Base-by-base conservation (phyloP, 2,797 vertebrate genomes). In the Kryptolebias ocellatus region DNA sequence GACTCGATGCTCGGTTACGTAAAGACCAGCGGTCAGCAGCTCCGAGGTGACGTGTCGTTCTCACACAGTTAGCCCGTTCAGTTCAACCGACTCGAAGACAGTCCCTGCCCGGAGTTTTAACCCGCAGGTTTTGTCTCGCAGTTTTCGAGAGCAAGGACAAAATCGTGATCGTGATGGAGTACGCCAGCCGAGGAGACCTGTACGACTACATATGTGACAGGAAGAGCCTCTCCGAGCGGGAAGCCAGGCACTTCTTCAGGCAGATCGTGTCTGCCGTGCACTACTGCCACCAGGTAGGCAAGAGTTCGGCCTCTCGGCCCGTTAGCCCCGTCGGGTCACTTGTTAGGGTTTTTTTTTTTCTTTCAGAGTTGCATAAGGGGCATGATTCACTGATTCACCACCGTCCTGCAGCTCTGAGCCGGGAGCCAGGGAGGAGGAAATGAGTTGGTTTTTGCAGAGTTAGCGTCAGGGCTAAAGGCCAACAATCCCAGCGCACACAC, bases 111-210 rank as follows among this genome's bases (percentile, higher is more conserved):
- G 34, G 17, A 4, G 27, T 45, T 54, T 66, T 14, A 60, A 55
- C 73, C 12, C 55, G 60, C 31, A 0, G 2, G 1, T 10, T 66
- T 11, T 68, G 4, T 65, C 20, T 54, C 29, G 6, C 68, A 99
- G 98, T 99, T 74, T 99, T 99, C 64, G 98, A 99, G 85, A 99
- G 96, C 88, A 98, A 95, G 89, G 96, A 95, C 89, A 99, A 98
- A 89, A 98, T 99, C 0, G 98, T 99, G 79, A 99, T 99, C 0
- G 95, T 99, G 87, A 99, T 99, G 98, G 98, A 99, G 53, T 98
- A 97, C 0, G 97, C 97, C 84, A 97, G 95, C 90, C 91, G 83
- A 9, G 97, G 98, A 0, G 98, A 99, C 76, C 94, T 99, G 51
- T 99, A 98, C 0, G 98, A 99, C 69, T 95, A 97, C 91, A 94